Conservation (phyloP, 2,113 vertebrate genomes). For the Hyla sarda region DNA sequence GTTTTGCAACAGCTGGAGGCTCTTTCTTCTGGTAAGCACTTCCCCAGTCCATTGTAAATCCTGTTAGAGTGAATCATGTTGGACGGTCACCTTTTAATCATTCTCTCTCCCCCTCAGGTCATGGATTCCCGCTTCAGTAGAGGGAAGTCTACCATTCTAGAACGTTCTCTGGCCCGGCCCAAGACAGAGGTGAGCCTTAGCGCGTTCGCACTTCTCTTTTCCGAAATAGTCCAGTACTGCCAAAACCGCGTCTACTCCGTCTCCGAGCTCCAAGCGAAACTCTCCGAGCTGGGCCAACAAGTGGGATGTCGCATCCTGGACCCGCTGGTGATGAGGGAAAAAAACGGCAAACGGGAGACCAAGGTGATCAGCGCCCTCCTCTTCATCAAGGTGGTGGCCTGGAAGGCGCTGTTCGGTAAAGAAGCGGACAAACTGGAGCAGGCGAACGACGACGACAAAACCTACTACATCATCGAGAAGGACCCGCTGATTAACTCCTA, state of each 20-base stretch:
- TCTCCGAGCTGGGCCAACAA: conserved; percentile 86
- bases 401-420: conserved; percentile 90
- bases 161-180: conserved; percentile 83
- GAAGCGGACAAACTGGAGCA: conserved; percentile 95
- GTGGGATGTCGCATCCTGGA: conserved; percentile 88
- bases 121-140: conserved; percentile 92
- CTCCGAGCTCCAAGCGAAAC: conserved; percentile 87
- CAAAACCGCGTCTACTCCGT: conserved; percentile 93
- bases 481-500: conserved; percentile 90
- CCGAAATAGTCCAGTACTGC: conserved; percentile 94
- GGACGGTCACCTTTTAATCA: background rate
- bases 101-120: conserved; percentile 5
- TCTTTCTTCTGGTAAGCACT: too few relatives aligned
- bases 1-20: too few relatives aligned
- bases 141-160: conserved; percentile 87
- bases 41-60: too few relatives aligned
- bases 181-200: conserved; percentile 88
- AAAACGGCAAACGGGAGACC: conserved; percentile 87
- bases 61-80: background rate
- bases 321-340: conserved; percentile 86
- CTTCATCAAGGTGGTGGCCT: conserved; percentile 80
- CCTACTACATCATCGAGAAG: conserved; percentile 93
- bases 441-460: conserved; percentile 92
- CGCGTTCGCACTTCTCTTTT: conserved; percentile 91
- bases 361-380: conserved; percentile 88